A percentile compares a stretch with the other conserved stretches of the same genome.
These are phyloP conservation scores for Chironomus striatipennis DNA, from an alignment of 1,140 invertebrate genomes.

Conservation along the genomic window DNA sequence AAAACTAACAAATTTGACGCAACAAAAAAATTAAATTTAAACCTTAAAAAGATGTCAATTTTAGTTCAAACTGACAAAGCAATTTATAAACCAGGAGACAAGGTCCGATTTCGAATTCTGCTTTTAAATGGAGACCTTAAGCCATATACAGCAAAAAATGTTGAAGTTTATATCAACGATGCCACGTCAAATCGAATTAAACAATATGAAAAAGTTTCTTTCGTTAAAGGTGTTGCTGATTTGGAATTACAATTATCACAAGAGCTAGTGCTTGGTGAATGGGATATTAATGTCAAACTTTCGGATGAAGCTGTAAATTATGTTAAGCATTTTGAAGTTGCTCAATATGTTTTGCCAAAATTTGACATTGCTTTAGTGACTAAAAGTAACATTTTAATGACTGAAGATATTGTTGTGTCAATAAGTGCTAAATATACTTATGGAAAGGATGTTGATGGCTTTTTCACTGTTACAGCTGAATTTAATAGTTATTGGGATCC, in stretches of 20 bases:
- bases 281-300: not conserved
- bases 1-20: not conserved
- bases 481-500: slow-evolving; percentile 46
- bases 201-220: not conserved
- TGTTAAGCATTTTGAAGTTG: not conserved
- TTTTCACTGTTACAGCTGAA: slow-evolving; percentile 28
- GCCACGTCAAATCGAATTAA: not conserved
- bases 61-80: slow-evolving; percentile 92
- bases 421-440: not conserved
- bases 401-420: not conserved
- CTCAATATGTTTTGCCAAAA: not conserved
- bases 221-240: not conserved
- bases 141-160: slow-evolving; percentile 34
- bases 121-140: slow-evolving; percentile 67
- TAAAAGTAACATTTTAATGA: not conserved
- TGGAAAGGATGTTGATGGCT: not conserved
- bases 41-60: slow-evolving; percentile 75
- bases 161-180: not conserved
- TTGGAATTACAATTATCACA: not conserved
- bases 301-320: not conserved
- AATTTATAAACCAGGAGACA: slow-evolving; percentile 83
- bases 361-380: not conserved
- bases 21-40: not conserved
- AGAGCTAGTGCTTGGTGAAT: not conserved
- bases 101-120: slow-evolving; percentile 75